Percentiles rank a stretch among this genome's conserved stretches.
These are phyloP conservation scores for Calliphora vicina DNA, from an alignment of 1,140 invertebrate genomes.

Conservation along the genomic window DNA sequence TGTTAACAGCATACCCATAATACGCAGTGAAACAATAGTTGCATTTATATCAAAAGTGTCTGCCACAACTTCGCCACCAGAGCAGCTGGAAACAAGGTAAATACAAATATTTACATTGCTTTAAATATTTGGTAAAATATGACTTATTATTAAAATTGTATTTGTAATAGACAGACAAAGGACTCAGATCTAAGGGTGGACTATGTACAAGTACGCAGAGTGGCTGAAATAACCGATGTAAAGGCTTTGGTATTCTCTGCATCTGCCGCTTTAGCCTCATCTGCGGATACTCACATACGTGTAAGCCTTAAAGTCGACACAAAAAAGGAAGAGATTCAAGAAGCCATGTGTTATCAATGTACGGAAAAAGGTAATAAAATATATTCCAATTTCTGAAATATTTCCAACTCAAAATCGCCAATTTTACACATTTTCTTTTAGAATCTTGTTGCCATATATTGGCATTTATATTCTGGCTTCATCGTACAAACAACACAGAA, in stretches of 20 bases:
- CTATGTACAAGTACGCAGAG: slow-evolving; percentile 52
- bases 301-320: slow-evolving; percentile 48
- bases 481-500: slow-evolving; percentile 49
- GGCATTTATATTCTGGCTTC: slow-evolving; percentile 57
- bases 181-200: slow-evolving; percentile 51
- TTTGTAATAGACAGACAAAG: slow-evolving; percentile 27
- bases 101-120: background rate
- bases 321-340: slow-evolving; percentile 39
- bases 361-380: slow-evolving; percentile 23
- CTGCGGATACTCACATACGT: slow-evolving; percentile 51
- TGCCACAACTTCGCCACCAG: slow-evolving; percentile 20
- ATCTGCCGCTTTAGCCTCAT: slow-evolving; percentile 36
- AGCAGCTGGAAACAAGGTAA: background rate
- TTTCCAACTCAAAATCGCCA: background rate
- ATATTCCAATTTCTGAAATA: background rate
- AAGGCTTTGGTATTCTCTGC: slow-evolving; percentile 50
- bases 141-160: too few species aligned
- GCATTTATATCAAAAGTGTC: slow-evolving; percentile 45
- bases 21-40: slow-evolving; percentile 52
- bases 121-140: too few species aligned
- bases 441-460: slow-evolving; percentile 51
- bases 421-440: slow-evolving; percentile 28
- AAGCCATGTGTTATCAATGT: slow-evolving; percentile 47
- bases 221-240: slow-evolving; percentile 45
- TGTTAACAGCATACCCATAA: slow-evolving; percentile 48